Evolutionary conservation across 2,888 invertebrate species (phyloP).

Genomic region (Erebia ligea): DNA sequence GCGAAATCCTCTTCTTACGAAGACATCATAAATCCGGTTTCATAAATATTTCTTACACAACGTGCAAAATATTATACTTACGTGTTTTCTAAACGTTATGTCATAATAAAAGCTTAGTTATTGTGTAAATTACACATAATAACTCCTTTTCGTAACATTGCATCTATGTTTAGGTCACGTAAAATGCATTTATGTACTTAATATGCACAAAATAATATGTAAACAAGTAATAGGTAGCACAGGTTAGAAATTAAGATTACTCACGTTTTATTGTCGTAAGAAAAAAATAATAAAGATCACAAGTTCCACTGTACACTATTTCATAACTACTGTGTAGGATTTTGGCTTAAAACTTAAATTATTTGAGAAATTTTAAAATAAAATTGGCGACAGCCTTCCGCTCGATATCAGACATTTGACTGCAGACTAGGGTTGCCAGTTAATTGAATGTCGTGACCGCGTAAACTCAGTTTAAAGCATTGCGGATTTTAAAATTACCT

Average conservation of each 20-base stretch:
- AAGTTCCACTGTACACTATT: constrained; percentile 41
- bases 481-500: background rate
- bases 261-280: constrained; percentile 35
- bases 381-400: constrained; percentile 37
- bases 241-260: constrained; percentile 29
- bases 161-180: background rate
- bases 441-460: background rate
- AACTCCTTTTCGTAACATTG: background rate
- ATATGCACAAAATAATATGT: constrained; percentile 14
- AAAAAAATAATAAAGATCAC: constrained; percentile 36
- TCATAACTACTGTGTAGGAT: constrained; percentile 42
- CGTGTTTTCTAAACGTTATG: background rate
- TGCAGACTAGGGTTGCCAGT: constrained; percentile 42
- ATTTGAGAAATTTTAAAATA: constrained; percentile 41
- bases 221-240: constrained; percentile 15
- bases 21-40: constrained; percentile 17
- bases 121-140: background rate
- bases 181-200: background rate
- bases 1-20: constrained; percentile 2
- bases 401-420: constrained; percentile 37
- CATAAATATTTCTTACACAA: constrained; percentile 9
- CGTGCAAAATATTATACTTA: background rate
- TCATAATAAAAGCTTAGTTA: background rate
- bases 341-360: constrained; percentile 41
- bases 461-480: too few relatives aligned